A percentile compares a stretch with the other conserved stretches of the same genome.
These are phyloP conservation scores for Conger conger DNA, from an alignment of 2,113 vertebrate species.

Conservation along the genomic window DNA sequence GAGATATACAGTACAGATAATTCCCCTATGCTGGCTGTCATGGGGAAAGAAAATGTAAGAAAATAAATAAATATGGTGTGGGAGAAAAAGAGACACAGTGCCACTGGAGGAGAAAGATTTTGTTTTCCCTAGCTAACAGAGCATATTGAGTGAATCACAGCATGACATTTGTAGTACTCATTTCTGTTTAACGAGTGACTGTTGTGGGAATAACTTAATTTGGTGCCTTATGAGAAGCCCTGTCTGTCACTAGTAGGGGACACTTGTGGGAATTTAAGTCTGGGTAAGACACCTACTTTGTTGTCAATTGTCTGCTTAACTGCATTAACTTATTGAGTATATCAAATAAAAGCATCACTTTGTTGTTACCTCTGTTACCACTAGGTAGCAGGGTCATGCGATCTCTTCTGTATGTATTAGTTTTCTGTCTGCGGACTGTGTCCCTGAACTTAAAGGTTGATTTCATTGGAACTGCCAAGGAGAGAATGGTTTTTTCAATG, in stretches of 20 bases:
- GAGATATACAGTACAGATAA: not conserved
- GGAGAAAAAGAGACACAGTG: not conserved
- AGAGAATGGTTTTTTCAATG: not conserved
- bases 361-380: not conserved
- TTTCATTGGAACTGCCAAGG: not conserved
- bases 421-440: not conserved
- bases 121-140: conserved; percentile 13
- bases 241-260: not conserved
- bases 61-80: not conserved
- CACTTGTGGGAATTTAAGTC: not conserved
- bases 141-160: not conserved
- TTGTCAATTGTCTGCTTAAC: not conserved
- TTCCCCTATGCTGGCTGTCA: not conserved
- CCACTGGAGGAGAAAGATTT: conserved; percentile 3
- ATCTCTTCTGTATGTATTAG: not conserved
- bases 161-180: conserved; percentile 12
- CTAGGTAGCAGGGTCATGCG: not conserved
- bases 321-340: not conserved
- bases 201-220: not conserved
- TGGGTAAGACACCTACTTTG: not conserved
- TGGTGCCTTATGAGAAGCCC: not conserved
- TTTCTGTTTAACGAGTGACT: conserved; percentile 9
- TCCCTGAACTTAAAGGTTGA: not conserved
- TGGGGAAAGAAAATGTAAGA: conserved; percentile 12
- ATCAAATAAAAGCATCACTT: not conserved